These are phyloP conservation scores for Aurelia aurita complex sp. Pacific DNA, from an alignment of 30 jellyfish, hydroid and myxozoan genomes.

Conservation along the genomic window DNA sequence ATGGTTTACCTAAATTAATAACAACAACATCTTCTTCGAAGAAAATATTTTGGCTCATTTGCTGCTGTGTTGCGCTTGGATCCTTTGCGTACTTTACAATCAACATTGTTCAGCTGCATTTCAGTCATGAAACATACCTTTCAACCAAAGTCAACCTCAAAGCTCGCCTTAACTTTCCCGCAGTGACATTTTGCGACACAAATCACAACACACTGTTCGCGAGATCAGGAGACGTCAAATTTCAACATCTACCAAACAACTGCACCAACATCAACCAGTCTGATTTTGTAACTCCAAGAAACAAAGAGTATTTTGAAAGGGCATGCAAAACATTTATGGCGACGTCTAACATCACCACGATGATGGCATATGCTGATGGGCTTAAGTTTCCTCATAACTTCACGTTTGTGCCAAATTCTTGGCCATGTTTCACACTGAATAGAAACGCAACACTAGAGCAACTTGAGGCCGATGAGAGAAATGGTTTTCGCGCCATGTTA, in stretches of 20 bases:
- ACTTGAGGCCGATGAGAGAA: background rate
- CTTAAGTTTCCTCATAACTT: background rate
- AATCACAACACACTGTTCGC: background rate
- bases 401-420: slow-evolving; percentile 4
- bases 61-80: slow-evolving; percentile 5
- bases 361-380: background rate
- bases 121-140: background rate
- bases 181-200: background rate
- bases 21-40: background rate
- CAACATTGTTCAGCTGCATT: background rate
- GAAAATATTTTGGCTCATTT: background rate
- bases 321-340: slow-evolving; percentile 24
- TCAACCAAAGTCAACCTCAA: background rate
- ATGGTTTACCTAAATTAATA: slow-evolving; percentile 6
- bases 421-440: slow-evolving; percentile 21
- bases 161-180: no score
- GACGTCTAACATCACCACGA: background rate
- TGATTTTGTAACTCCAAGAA: background rate
- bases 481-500: background rate
- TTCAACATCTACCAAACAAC: background rate
- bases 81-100: background rate
- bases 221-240: background rate
- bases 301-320: background rate
- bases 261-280: slow-evolving; percentile 4
- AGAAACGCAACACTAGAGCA: background rate